Base-by-base conservation (phyloP, 2,113 vertebrate genomes). In the Protobothrops mucrosquamatus region DNA sequence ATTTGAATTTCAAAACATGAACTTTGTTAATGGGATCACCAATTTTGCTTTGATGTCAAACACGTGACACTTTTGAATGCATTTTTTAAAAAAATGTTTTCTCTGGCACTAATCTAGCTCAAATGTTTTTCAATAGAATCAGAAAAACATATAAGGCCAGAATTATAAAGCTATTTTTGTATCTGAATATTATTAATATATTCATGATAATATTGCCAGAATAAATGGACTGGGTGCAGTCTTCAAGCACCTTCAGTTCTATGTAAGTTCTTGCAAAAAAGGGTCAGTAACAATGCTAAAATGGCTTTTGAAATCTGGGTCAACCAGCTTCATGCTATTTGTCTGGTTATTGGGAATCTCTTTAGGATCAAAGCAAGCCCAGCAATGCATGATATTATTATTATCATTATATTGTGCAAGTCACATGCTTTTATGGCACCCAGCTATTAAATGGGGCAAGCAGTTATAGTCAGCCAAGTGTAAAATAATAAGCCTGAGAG, bases 381-480 rank as follows among this genome's bases (percentile, higher is more conserved):
- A 23, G 24, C 2, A 88, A 26, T 23, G 1, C 89, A 92, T 90
- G 69, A 34, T 74, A 55, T 51, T 90, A 86, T 61, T 85, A 64
- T 89, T 91, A 86, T 61, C 59, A 64, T 89, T 51, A 51, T 86
- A 64, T 90, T 88, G 55, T 89, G 10, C 93, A 54, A 48, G 85
- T 92, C 61, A 87, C 3, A 81, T 87, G 56, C 81, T 91, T 90
- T 91, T 93, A 92, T 22, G 56, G 85, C 20, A 43, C 87, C 89
- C 48, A 3, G 6, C 59, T 18, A 12, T 39, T 55, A 69, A 85
- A 89, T 0, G 55, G 43, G 87, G 90, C 93, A 94, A 69, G 1
- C 12, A 90, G 55, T 89, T 89, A 86, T 91, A 52, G 6, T 22
- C 0, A 91, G 0, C 18, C 54, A 92, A 92, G 94, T 87, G 69